Evolutionary conservation across 2,113 vertebrate genomes (phyloP).

Genomic region (Phrynocephalus versicolor): DNA sequence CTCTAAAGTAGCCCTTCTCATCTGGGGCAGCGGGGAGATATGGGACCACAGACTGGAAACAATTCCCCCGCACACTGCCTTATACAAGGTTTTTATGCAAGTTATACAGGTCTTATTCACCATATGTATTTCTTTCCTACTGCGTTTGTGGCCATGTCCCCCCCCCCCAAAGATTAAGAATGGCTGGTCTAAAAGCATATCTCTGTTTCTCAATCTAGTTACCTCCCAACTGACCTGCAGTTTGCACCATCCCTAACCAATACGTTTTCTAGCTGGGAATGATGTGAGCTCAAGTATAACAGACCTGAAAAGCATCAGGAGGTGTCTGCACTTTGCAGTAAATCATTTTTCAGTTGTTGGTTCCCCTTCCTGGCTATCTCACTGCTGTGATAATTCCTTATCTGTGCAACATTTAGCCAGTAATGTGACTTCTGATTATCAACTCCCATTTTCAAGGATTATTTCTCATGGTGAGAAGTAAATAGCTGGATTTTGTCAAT

Average conservation of each 20-base stretch:
- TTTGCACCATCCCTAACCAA: neutral
- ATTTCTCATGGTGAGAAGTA: neutral
- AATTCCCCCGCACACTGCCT: too few species aligned
- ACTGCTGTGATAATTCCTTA: neutral
- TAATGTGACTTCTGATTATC: neutral
- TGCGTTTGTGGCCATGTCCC: too few species aligned
- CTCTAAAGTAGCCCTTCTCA: too few species aligned
- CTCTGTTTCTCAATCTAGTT: too few species aligned
- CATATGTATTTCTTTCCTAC: too few species aligned
- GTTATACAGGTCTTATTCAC: too few species aligned
- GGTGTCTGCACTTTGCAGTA: neutral
- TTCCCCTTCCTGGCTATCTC: neutral
- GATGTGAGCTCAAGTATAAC: neutral
- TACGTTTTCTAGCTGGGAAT: neutral
- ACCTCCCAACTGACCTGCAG: too few species aligned
- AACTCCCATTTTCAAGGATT: neutral
- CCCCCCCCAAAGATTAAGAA: too few species aligned
- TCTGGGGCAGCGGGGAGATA: too few species aligned
- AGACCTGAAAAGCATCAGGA: neutral
- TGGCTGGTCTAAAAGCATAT: too few species aligned
- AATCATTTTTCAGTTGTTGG: neutral
- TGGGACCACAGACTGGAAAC: too few species aligned
- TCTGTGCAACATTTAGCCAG: neutral
- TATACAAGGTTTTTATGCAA: too few species aligned
- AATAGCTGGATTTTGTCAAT: neutral